Evolutionary conservation across 2,888 invertebrate genomes (phyloP).

Genomic region (Cephus pygmeus): DNA sequence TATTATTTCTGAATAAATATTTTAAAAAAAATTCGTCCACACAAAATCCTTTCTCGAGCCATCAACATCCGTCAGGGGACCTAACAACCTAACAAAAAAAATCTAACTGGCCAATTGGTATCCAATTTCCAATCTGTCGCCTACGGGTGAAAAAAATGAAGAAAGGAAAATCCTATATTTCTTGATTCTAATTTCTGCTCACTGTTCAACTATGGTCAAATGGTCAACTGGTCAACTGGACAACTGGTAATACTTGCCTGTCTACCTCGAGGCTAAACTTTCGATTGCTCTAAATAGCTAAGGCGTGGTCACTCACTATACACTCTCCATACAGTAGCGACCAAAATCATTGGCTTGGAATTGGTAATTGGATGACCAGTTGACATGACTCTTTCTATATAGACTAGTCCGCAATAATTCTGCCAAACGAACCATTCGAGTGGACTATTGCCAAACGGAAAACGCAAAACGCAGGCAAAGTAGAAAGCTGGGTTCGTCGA

Average conservation of each 20-base stretch:
- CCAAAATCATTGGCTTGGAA: slow-evolving; percentile 11
- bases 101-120: background rate
- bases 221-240: background rate
- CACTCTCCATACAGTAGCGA: slow-evolving; percentile 24
- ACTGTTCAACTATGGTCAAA: background rate
- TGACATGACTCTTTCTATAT: background rate
- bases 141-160: background rate
- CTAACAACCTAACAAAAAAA: background rate
- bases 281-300: slow-evolving; percentile 32
- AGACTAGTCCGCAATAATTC: background rate
- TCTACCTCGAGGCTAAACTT: slow-evolving; percentile 29
- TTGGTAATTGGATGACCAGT: background rate
- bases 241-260: background rate
- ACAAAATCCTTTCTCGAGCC: background rate
- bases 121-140: background rate
- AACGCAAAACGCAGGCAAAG: background rate
- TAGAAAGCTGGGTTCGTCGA: background rate
- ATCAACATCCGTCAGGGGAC: background rate
- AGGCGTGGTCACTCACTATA: slow-evolving; percentile 29
- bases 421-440: background rate
- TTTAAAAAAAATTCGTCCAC: background rate
- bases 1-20: slow-evolving; percentile 19
- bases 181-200: background rate
- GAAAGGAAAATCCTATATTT: background rate
- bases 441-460: background rate